A percentile compares a stretch with the other conserved stretches of the same genome.
Conservation (phyloP, 2,888 invertebrate genomes). For the Sylvicola cinctus region DNA sequence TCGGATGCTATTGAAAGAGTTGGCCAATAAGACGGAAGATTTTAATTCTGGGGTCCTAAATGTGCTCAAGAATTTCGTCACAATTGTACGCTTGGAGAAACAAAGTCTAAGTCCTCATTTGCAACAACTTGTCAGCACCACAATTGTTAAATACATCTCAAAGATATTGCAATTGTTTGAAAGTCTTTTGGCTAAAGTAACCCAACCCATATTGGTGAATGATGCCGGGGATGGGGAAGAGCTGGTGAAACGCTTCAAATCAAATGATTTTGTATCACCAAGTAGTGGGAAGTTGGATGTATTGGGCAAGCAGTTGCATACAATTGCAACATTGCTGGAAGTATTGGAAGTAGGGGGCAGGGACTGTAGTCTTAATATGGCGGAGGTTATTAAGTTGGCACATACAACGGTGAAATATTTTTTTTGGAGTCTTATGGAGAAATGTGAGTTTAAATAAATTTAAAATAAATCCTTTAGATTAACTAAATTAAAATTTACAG, state of each 20-base stretch:
- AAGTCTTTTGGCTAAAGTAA: constrained; percentile 1
- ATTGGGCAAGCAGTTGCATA: constrained; percentile 20
- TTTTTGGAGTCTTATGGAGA: constrained; percentile 47
- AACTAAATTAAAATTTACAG: not conserved
- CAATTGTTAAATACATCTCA: constrained; percentile 19
- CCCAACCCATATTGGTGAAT: not conserved
- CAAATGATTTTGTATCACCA: no score
- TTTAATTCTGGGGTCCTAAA: constrained; percentile 19
- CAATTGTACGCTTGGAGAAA: constrained; percentile 24
- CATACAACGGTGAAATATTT: constrained; percentile 55
- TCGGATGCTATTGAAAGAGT: constrained; percentile 18
- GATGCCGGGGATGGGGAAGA: not conserved
- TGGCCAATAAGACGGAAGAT: constrained; percentile 17
- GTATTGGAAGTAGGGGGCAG: constrained; percentile 39
- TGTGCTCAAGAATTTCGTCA: constrained; percentile 27
- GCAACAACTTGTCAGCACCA: constrained; percentile 14
- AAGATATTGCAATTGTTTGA: constrained; percentile 21
- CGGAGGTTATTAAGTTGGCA: constrained; percentile 47
- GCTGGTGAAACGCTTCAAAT: not conserved
- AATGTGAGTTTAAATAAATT: constrained; percentile 27
- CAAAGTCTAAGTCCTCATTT: constrained; percentile 14
- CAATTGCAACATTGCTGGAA: constrained; percentile 40
- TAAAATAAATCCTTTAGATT: no score
- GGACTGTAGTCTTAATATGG: constrained; percentile 34
- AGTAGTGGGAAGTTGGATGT: constrained; percentile 4